Base-by-base conservation (phyloP, 2,888 invertebrate species). In the Eupithecia exiguata region DNA sequence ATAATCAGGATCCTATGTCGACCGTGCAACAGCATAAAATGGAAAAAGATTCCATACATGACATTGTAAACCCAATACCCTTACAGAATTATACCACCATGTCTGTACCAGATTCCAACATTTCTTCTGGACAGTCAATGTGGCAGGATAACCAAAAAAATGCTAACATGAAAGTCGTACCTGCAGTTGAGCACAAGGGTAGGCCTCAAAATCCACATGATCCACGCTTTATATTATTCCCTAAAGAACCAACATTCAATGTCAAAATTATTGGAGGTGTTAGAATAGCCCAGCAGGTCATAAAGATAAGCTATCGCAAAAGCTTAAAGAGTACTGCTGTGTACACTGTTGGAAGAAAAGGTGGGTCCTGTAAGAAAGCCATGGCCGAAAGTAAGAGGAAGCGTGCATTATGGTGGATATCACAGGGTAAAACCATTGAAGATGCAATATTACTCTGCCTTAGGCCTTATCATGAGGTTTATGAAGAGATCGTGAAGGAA, bases 401-500 rank as follows among this genome's bases (percentile, higher is more conserved):
- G 14, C 66, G 66, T 12, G 66, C 66, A 14, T 14, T 40, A 14
- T 66, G 66, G 66, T 66, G 66, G 66, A 21, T 66, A 40, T 6
- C 12, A 25, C 36, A 66, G 25, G 66, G 66, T 21, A 66, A 25
- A 40, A 12, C 40, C 25, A 14, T 35, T 49, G 68, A 68, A 18
- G 46, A 68, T 9, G 68, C 68, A 9, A 10, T 68, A 46, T 30
- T 49, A 9, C 68, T 68, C 16, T 49, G 68, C 46, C 68, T 68
- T 16, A 46, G 49, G 18, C 68, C 68, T 10, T 68, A 46, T 35
- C 68, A 49, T 38, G 46, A 38, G 35, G 49, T 68, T 30, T 68
- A 49, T 35, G 68, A 68, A n/a, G 68, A 68, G 35, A 14, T 68
- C 10, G n/a, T 49, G 35, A 5, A 49, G n/a, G 21, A 40, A 25